These are phyloP conservation scores for Zaprionus bogoriensis DNA, from an alignment of 2,888 invertebrate species.

Conservation along the genomic window DNA sequence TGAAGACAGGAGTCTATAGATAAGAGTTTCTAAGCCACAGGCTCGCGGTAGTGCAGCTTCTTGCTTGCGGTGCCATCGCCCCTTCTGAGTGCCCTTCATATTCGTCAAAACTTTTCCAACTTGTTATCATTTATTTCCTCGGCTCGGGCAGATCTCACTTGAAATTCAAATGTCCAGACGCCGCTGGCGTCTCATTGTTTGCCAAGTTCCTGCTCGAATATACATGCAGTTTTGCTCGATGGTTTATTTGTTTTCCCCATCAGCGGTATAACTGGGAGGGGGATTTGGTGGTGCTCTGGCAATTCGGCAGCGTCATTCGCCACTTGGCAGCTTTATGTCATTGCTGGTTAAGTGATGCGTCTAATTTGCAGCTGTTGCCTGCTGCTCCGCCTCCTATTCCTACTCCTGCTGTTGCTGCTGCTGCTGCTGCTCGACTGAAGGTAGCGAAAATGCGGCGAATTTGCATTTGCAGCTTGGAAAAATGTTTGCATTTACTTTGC, in stretches of 20 bases:
- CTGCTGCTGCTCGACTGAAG: too few species aligned
- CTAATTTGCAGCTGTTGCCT: conserved; percentile 74
- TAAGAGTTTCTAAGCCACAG: too few species aligned
- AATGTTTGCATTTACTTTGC: conserved; percentile 60
- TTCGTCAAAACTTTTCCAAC: background rate
- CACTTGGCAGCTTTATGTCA: conserved; percentile 76
- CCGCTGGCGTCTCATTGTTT: background rate
- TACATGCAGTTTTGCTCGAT: background rate
- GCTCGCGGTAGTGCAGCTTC: background rate
- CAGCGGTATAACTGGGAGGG: background rate
- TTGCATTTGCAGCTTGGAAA: conserved; percentile 55
- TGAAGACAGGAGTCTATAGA: too few species aligned
- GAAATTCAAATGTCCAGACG: background rate
- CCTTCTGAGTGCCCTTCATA: background rate
- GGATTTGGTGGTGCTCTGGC: background rate
- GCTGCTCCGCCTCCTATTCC: too few species aligned
- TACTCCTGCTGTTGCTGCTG: too few species aligned
- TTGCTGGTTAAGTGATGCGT: conserved; percentile 77
- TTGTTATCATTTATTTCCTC: background rate
- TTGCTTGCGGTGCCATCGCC: too few species aligned
- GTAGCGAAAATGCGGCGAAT: conserved; percentile 28
- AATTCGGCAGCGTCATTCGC: conserved; percentile 41
- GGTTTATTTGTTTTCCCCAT: background rate
- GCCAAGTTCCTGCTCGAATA: background rate
- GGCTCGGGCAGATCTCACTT: background rate